Evolutionary conservation across 2,113 vertebrate species (phyloP), one percentile per base, ranked within the genome.

Genomic region (Otis tarda): DNA sequence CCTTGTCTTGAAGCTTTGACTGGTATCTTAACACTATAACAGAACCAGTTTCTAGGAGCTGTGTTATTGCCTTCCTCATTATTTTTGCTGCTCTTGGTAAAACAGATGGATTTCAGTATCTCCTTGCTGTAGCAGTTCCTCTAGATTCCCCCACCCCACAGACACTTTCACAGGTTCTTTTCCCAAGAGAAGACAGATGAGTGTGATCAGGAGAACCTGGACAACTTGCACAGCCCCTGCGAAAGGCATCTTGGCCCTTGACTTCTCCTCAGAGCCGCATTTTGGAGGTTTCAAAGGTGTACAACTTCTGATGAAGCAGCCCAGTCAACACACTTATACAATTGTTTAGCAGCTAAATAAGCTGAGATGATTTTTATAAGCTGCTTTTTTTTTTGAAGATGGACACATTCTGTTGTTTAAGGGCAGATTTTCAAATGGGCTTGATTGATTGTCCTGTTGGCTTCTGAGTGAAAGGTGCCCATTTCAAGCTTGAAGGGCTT

Each of bases 61-160:
- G 31, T 93, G 86, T 87, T 94, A 25, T 0, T 89, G 83, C 83
- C 60, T 89, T 92, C 71, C 47, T 86, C 33, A 4, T 39, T 69
- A n/a, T 59, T 79, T 90, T 83, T 83, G 41, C 70, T 89, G 79
- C 47, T 82, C 86, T 92, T 11, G 14, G 43, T 89, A 37, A 91
- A 95, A 73, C 92, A 97, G 92, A 87, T 93, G 57, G 70, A 87
- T 86, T 90, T 95, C 82, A 77, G 0, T 81, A 68, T 83, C 76
- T 94, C n/a, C 39, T 35, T 49, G 41, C 68, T 82, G 41, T 35
- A 91, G 55, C 53, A 39, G 89, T 97, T 97, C 63, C 80, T 91
- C 65, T 61, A 91, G 68, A 35, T 93, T 96, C n/a, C 61, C 31
- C 15, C 25, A 76, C 49, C 53, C 23, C 39, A 33, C 67, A 45